phyloP scores from a whole-genome alignment of 2,113 vertebrate genomes.

The Platysternon megacephalum region DNA sequence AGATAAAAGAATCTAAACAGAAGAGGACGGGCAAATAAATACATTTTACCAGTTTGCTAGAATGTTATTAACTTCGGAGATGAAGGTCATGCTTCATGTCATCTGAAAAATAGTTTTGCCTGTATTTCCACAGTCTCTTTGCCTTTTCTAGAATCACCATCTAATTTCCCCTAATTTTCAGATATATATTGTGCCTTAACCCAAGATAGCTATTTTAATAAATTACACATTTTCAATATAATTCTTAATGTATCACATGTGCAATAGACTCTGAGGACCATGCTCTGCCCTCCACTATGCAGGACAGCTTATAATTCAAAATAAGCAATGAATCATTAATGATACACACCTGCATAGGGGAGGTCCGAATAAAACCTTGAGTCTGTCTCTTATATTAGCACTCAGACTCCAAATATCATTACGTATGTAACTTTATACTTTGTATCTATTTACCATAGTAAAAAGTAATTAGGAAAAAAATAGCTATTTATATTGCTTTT shows the following conservation, averaged over 20 bases:
- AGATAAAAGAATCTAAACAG: slow-evolving; percentile 38
- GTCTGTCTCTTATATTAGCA: not conserved
- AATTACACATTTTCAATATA: slow-evolving; percentile 26
- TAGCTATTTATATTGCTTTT: not conserved
- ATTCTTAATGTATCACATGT: slow-evolving; percentile 56
- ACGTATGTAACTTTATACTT: not conserved
- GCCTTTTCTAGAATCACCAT: not conserved
- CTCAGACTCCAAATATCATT: slow-evolving; percentile 18
- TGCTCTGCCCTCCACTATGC: slow-evolving; percentile 22
- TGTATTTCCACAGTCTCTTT: slow-evolving; percentile 12
- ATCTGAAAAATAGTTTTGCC: not conserved
- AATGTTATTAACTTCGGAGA: slow-evolving; percentile 42
- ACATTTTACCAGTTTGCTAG: not conserved
- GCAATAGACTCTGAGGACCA: slow-evolving; percentile 42
- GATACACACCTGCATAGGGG: slow-evolving; percentile 12
- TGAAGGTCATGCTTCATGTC: slow-evolving; percentile 12
- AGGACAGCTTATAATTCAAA: slow-evolving; percentile 68
- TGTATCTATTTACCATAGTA: not conserved
- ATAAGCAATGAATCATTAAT: slow-evolving; percentile 72
- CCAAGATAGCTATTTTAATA: slow-evolving; percentile 47
- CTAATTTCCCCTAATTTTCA: slow-evolving; percentile 43
- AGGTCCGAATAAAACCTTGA: slow-evolving; percentile 58
- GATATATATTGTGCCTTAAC: slow-evolving; percentile 25
- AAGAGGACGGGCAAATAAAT: slow-evolving; percentile 15
- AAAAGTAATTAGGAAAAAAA: not conserved